Evolutionary conservation across 2,113 vertebrate genomes (phyloP), one percentile per base, ranked within the genome.

Genomic region (Amphilophus citrinellus): DNA sequence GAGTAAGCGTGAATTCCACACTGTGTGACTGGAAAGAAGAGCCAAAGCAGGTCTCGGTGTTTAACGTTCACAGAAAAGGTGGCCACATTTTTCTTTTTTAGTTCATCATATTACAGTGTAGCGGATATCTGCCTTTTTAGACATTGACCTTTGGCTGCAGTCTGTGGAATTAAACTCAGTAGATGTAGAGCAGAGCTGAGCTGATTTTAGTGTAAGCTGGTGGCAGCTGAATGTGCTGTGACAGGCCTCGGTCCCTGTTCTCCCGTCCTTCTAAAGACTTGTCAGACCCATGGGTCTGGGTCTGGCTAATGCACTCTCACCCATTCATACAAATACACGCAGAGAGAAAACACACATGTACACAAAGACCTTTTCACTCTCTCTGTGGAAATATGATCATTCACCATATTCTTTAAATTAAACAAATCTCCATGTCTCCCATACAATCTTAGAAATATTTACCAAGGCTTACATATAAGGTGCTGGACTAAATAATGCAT

Each of bases 401-500:
- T 87, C 61, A 84, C 63, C 59, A 79, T 65, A 20, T 56, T 87
- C 8, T 18, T 73, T 27, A 58, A 76, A 75, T 39, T 61, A 61
- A 79, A 82, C 61, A 78, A 87, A 89, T 75, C 22, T 20, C 11
- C 77, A 57, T 6, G 22, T 68, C 62, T 84, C 60, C 58, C 39
- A 30, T 77, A 68, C 50, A 76, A 73, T 76, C 6, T 59, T 3
- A 2, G 77, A 65, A 39, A 75, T 80, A 89, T 91, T 83, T 87
- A 77, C 73, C 61, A 66, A 60, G 61, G 62, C 58, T 79, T 44
- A 65, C n/a, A 66, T 53, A 77, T 22, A 50, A 79, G 22, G 24
- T 50, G 56, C 75, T 75, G 53, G 44, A 65, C 85, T 92, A 79
- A 93, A 93, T 93, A 87, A 91, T 88, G 77, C 79, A 89, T 59